phyloP scores from a whole-genome alignment of 37 sponge, comb jelly and placozoan species.

The Mnemiopsis leidyi region DNA sequence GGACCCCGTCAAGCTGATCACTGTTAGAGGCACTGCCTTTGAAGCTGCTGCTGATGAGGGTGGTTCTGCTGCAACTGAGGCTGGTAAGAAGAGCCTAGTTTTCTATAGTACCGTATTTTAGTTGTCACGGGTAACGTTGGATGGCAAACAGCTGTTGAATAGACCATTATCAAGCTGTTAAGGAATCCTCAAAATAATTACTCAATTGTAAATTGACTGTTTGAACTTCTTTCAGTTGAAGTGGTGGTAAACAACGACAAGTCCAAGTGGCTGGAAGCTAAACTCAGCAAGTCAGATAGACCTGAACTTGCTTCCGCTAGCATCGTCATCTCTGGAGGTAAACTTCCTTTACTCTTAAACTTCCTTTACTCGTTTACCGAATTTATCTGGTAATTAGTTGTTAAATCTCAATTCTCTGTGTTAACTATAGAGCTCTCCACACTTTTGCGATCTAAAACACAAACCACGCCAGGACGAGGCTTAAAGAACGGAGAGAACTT shows the following conservation, averaged over 20 bases:
- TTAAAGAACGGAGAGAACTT: conserved; percentile 99
- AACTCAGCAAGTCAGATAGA: conserved; percentile 86
- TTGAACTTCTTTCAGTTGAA: conserved; percentile 23
- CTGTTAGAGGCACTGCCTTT: conserved; percentile 95
- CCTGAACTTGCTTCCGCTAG: conserved; percentile 91
- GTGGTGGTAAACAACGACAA: background rate
- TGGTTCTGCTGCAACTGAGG: conserved; percentile 71
- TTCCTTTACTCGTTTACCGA: no score
- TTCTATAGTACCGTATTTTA: no score
- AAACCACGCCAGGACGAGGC: conserved; percentile 95
- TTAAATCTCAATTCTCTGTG: no score
- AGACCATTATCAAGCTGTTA: no score
- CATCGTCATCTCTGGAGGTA: conserved; percentile 93
- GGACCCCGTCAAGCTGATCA: conserved; percentile 84
- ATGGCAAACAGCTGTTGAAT: no score
- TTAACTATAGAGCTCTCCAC: no score
- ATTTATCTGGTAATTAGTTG: no score
- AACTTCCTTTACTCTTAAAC: no score
- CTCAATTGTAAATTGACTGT: no score
- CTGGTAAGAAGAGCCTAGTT: conserved; percentile 69
- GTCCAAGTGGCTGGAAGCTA: conserved; percentile 79
- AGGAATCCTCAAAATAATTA: no score
- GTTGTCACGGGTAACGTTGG: no score
- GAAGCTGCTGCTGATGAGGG: conserved; percentile 73
- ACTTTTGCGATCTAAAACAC: no score